Conservation (phyloP, 2,797 vertebrate species). For the Tadarida brasiliensis region DNA sequence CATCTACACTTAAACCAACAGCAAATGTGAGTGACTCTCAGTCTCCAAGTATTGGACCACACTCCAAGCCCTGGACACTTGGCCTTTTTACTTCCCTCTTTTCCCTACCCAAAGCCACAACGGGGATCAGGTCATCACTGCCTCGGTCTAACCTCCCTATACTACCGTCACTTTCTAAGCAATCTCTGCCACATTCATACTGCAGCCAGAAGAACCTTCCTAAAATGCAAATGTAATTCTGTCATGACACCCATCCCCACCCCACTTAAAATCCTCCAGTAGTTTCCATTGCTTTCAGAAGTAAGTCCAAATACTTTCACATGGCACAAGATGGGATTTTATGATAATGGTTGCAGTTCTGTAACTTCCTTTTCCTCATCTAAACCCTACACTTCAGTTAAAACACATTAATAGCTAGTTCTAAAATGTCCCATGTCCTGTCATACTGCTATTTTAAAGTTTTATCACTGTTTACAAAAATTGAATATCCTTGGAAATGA, state of each 20-base stretch:
- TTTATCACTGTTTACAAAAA: slow-evolving; percentile 9
- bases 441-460: not conserved
- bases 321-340: not conserved
- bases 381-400: not conserved
- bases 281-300: not conserved
- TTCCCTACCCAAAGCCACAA: not conserved
- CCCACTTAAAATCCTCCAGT: not conserved
- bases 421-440: not conserved
- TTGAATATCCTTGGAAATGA: slow-evolving; percentile 45
- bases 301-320: not conserved
- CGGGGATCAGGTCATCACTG: not conserved
- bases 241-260: not conserved
- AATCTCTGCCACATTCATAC: not conserved
- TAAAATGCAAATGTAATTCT: not conserved
- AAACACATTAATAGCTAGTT: not conserved
- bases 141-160: not conserved
- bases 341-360: not conserved
- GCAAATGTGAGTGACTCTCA: not conserved
- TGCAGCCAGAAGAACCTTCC: not conserved
- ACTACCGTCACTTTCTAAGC: not conserved
- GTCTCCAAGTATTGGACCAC: not conserved
- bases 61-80: not conserved
- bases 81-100: not conserved
- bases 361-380: not conserved
- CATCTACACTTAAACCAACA: not conserved